Percentiles rank a stretch among this genome's conserved stretches.
Evolutionary conservation across 2,888 invertebrate species (phyloP).

Genomic region (Callimorpha dominula): DNA sequence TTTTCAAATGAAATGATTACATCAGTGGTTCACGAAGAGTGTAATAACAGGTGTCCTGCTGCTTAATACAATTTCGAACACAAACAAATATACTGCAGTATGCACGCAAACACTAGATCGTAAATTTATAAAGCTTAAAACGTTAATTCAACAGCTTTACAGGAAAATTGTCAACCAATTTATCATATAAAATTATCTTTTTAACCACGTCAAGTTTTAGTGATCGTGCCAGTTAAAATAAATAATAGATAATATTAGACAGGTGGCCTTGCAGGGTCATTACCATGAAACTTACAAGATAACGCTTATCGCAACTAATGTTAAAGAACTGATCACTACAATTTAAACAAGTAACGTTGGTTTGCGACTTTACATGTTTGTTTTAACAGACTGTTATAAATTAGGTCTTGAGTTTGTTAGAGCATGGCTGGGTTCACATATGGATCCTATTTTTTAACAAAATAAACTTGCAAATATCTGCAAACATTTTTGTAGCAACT

Average conservation of each 20-base stretch:
- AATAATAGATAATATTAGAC: conserved; percentile 50
- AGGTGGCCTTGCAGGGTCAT: conserved; percentile 57
- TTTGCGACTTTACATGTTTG: conserved; percentile 1
- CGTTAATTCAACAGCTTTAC: not conserved
- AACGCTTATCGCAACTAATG: conserved; percentile 34
- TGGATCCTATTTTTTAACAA: not conserved
- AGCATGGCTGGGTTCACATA: not conserved
- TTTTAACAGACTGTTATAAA: conserved; percentile 5
- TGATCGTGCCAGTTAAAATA: conserved; percentile 42
- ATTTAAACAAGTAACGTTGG: conserved; percentile 3
- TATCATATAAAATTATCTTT: not conserved
- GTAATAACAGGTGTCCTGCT: no score
- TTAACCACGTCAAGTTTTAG: conserved; percentile 16
- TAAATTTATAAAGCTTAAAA: not conserved
- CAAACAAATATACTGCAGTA: no score
- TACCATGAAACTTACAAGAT: conserved; percentile 44
- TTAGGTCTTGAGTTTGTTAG: conserved; percentile 3
- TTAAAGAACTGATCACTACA: conserved; percentile 10
- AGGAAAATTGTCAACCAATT: not conserved
- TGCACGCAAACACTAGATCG: no score
- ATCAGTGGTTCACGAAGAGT: no score
- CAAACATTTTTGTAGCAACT: not conserved
- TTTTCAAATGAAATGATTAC: no score
- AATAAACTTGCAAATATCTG: not conserved
- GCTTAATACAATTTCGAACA: no score